Evolutionary conservation across 1,140 invertebrate species (phyloP), one percentile per base, ranked within the genome.

Genomic region (Bombus affinis): DNA sequence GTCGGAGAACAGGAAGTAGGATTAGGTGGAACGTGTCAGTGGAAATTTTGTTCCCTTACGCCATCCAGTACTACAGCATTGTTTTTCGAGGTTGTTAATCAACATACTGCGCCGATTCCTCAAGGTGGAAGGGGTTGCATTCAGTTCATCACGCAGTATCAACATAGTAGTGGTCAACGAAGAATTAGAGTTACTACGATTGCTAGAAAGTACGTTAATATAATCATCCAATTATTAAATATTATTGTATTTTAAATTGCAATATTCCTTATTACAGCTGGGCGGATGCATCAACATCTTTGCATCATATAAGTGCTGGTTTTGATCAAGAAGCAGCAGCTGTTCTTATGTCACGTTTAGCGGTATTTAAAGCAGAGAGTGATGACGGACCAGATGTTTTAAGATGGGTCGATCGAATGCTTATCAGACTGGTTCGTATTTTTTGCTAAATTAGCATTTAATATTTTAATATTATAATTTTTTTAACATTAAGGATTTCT

Each of bases 301-400:
- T 98, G 53, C 97, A 97, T 91, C 97, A 98, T 91, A 97, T 98
- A 28, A 97, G 97, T 91, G 98, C 98, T 71, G 98, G 99, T 12
- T 99, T 99, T 95, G 99, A 99, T 95, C 99, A 99, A 95, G 99
- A 99, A 95, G 98, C 98, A 28, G 98, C 98, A 3, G 98, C 99
- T 15, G 99, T 99, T 66, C 95, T 99, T 13, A 99, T 99, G 98
- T 98, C 98, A 0, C 96, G 99, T 72, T 97, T 99, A 91, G 99
- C 99, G 15, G 98, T 99, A 68, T 99, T 99, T 95, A 96, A 98
- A 92, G 99, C 99, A 2, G 99, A 99, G 95, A 98, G 97, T 47
- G 99, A 99, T 93, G 99, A 99, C 92, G 98, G 98, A 10, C 98
- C 98, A 0, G 99, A 99, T 95, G 98, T 99, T 68, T 96, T 99